These are phyloP conservation scores for Lutraria rhynchaena DNA, from an alignment of 1,140 invertebrate genomes.

Conservation along the genomic window DNA sequence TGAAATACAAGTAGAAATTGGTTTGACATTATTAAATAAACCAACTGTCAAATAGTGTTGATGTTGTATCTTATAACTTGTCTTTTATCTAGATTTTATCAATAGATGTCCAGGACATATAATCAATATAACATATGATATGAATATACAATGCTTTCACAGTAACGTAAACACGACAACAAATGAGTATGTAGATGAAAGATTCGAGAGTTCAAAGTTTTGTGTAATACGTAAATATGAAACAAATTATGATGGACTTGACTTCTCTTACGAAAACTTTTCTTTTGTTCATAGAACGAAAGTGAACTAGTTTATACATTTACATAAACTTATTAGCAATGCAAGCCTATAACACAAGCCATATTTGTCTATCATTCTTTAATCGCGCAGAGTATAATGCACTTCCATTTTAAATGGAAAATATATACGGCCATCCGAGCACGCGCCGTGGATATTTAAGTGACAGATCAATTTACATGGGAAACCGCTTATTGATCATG, in stretches of 20 bases:
- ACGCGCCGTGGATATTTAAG: background rate
- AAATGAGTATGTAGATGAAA: too few species aligned
- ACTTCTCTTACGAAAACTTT: background rate
- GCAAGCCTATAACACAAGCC: background rate
- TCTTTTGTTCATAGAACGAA: conserved; percentile 11
- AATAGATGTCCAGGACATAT: too few species aligned
- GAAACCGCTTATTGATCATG: background rate
- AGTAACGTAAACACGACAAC: background rate
- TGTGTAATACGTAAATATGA: background rate
- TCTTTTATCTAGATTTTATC: too few species aligned
- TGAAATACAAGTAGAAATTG: too few species aligned
- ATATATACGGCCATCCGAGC: background rate
- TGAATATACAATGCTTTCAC: conserved; percentile 4
- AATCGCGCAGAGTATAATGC: background rate
- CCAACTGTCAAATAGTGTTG: too few species aligned
- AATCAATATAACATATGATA: conserved; percentile 9
- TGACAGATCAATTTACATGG: background rate
- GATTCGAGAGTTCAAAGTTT: background rate
- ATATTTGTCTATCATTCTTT: background rate
- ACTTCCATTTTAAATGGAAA: background rate
- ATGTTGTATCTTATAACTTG: too few species aligned
- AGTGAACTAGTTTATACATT: background rate
- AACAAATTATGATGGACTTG: conserved; percentile 16
- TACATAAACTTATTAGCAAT: background rate
- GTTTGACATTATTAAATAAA: too few species aligned